These are phyloP conservation scores for Tragelaphus imberbis DNA, from an alignment of 2,113 vertebrate genomes.

Conservation along the genomic window DNA sequence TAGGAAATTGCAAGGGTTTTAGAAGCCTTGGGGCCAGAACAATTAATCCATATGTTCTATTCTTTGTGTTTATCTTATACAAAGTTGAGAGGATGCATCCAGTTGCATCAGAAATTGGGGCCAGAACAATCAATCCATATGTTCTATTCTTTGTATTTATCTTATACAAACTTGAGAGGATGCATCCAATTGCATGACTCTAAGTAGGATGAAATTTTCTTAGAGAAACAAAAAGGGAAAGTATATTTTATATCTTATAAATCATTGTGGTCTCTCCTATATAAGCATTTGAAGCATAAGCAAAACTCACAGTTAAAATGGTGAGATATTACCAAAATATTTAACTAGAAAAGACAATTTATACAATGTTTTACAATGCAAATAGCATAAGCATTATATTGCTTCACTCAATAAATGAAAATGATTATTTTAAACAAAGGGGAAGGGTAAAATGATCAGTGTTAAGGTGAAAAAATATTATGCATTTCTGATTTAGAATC, in stretches of 20 bases:
- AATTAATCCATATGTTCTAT: neutral
- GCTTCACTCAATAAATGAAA: neutral
- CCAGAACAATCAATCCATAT: neutral
- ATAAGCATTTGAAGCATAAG: neutral
- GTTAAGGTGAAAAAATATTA: neutral
- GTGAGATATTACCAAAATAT: neutral
- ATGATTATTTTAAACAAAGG: neutral
- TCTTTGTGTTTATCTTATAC: neutral
- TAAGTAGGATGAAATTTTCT: neutral
- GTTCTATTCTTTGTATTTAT: neutral
- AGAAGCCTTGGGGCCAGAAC: neutral
- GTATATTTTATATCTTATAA: neutral
- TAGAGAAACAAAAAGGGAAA: neutral
- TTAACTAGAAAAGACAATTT: neutral
- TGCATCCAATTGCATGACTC: neutral
- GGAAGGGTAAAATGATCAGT: neutral
- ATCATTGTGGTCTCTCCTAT: neutral
- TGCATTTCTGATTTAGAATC: neutral
- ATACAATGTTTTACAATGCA: neutral
- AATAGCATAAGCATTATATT: neutral
- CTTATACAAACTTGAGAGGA: neutral
- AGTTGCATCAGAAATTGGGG: neutral
- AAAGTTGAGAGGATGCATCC: neutral
- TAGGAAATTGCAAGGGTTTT: neutral
- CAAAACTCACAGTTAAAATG: neutral